Conservation (phyloP, 1,140 invertebrate species). For the Campoletis sonorensis region DNA sequence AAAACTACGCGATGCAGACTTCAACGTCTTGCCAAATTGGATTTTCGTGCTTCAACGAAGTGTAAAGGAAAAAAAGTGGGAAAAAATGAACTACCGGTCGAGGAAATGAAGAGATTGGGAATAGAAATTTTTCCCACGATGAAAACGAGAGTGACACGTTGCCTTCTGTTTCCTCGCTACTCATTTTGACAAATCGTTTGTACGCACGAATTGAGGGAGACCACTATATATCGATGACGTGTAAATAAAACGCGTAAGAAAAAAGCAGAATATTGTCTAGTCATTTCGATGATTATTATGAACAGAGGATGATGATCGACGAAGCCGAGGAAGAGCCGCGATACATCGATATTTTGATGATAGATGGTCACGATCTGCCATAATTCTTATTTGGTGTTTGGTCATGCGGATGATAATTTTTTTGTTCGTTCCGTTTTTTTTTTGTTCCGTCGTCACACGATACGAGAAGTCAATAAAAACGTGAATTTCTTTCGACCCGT, state of each 20-base stretch:
- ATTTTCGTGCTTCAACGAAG: no score
- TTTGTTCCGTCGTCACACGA: background rate
- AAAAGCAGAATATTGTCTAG: background rate
- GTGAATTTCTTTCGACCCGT: constrained; percentile 23
- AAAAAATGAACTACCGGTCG: background rate
- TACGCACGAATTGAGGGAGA: background rate
- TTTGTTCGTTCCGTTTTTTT: background rate
- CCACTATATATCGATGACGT: background rate
- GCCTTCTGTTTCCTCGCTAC: background rate
- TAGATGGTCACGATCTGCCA: background rate
- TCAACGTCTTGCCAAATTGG: no score
- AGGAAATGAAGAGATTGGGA: background rate
- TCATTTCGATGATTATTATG: constrained; percentile 25
- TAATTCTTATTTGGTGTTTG: constrained; percentile 16
- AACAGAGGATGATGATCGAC: background rate
- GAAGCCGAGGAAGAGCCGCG: background rate
- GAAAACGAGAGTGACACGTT: constrained; percentile 11
- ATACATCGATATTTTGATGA: background rate
- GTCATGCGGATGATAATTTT: background rate
- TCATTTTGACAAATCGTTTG: constrained; percentile 10
- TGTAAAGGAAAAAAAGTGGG: no score
- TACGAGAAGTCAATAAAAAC: constrained; percentile 18
- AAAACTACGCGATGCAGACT: no score
- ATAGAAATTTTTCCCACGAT: constrained; percentile 1
- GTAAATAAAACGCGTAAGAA: constrained; percentile 9